phyloP scores from a whole-genome alignment of 2,888 invertebrate species.

The Habrosyne pyritoides region DNA sequence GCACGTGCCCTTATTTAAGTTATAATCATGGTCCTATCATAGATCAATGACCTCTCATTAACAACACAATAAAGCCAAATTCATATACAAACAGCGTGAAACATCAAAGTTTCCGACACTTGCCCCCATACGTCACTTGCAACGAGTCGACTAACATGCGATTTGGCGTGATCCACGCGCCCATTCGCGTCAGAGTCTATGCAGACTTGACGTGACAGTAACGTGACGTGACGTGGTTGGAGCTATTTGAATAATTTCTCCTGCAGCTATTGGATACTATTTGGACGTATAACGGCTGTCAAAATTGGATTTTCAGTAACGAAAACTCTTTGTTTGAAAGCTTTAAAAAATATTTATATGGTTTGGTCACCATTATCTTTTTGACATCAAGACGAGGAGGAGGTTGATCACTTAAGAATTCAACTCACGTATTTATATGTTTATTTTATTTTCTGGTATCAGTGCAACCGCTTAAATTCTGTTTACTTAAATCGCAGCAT shows the following conservation, averaged over 20 bases:
- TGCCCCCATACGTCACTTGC: conserved; percentile 28
- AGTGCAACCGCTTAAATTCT: conserved; percentile 1
- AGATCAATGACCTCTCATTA: neutral
- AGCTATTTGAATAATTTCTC: neutral
- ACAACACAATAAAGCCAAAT: neutral
- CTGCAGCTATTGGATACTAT: neutral
- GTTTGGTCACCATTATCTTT: too few relatives aligned
- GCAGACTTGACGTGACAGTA: conserved; percentile 2
- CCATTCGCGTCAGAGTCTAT: conserved; percentile 32
- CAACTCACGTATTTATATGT: neutral
- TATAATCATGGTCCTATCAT: neutral
- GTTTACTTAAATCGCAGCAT: neutral
- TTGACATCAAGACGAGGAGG: too few relatives aligned
- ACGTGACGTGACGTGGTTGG: conserved; percentile 2
- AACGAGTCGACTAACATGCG: conserved; percentile 25
- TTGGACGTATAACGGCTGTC: neutral
- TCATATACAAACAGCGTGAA: neutral
- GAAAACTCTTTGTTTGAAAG: neutral
- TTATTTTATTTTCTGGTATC: neutral
- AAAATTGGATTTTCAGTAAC: neutral
- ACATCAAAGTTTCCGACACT: neutral
- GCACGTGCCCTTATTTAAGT: neutral
- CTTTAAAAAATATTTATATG: neutral
- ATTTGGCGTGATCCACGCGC: conserved; percentile 51
- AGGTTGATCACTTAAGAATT: neutral